These are phyloP conservation scores for Eumeta japonica DNA, from an alignment of 1,140 invertebrate species.

Conservation along the genomic window DNA sequence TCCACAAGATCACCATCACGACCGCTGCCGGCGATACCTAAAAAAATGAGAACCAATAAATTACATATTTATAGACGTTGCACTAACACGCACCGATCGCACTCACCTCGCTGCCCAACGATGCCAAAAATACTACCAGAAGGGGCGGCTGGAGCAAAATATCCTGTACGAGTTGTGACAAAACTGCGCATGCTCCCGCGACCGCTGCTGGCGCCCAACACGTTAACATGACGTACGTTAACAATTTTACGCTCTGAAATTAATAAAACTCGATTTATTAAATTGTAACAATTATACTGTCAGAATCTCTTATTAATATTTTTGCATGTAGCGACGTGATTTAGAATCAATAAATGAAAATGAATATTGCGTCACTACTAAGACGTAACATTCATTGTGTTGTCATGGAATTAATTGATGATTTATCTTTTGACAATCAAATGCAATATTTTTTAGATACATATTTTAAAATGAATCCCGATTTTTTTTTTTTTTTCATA, in stretches of 20 bases:
- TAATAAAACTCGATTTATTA: background rate
- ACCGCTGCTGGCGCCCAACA: slow-evolving; percentile 28
- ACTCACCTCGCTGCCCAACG: background rate
- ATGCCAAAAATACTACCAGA: background rate
- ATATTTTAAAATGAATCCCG: too few species aligned
- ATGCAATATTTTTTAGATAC: too few species aligned
- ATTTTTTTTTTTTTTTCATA: too few species aligned
- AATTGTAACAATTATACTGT: background rate
- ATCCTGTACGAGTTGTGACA: slow-evolving; percentile 15
- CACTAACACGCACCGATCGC: too few species aligned
- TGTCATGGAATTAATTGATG: too few species aligned
- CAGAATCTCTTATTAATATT: too few species aligned
- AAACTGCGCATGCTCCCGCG: slow-evolving; percentile 19
- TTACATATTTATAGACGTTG: background rate
- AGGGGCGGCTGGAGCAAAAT: slow-evolving; percentile 5
- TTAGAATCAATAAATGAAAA: too few species aligned
- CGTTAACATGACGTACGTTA: slow-evolving; percentile 22
- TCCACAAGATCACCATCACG: background rate
- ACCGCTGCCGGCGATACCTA: background rate
- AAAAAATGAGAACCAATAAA: background rate
- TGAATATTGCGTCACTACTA: background rate
- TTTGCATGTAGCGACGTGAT: too few species aligned
- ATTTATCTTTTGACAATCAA: too few species aligned
- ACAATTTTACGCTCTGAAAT: slow-evolving; percentile 23
- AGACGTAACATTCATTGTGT: too few species aligned